phyloP scores from a whole-genome alignment of 2,113 vertebrate species.

The Scartelaos histophorus region DNA sequence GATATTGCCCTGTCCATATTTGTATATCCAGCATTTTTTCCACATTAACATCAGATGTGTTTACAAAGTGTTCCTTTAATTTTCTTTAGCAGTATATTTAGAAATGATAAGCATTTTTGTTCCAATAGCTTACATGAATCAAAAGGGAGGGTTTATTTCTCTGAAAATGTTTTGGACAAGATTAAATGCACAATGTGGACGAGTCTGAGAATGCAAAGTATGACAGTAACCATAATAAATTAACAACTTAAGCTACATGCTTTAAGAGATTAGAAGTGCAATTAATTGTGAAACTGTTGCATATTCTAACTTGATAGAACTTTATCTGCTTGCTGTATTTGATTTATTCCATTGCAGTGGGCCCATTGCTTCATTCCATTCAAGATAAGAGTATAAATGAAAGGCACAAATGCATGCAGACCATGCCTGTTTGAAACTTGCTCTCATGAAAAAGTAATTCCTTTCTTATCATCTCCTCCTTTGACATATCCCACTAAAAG shows the following conservation, averaged over 20 bases:
- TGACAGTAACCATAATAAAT: constrained; percentile 25
- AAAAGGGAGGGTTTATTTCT: constrained; percentile 57
- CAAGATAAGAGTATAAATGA: constrained; percentile 10
- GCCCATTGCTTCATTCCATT: background rate
- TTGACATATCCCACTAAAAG: constrained; percentile 41
- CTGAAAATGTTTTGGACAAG: constrained; percentile 57
- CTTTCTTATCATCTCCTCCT: constrained; percentile 64
- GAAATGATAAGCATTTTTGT: constrained; percentile 71
- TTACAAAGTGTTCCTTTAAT: too few species aligned
- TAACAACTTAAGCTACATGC: constrained; percentile 9
- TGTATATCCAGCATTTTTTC: too few species aligned
- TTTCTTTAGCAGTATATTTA: constrained; percentile 56
- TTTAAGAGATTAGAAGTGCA: background rate
- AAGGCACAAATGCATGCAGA: background rate
- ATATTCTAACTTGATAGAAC: constrained; percentile 1
- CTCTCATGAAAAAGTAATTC: background rate
- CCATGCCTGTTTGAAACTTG: background rate
- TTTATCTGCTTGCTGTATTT: background rate
- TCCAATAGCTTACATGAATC: constrained; percentile 70
- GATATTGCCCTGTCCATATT: too few species aligned
- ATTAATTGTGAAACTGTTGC: constrained; percentile 12
- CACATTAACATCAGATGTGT: too few species aligned
- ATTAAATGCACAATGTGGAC: constrained; percentile 56
- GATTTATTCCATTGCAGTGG: background rate
- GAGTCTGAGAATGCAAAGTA: constrained; percentile 66